Base-by-base conservation (phyloP, 2,888 invertebrate species). In the Drosophila setosimentum region DNA sequence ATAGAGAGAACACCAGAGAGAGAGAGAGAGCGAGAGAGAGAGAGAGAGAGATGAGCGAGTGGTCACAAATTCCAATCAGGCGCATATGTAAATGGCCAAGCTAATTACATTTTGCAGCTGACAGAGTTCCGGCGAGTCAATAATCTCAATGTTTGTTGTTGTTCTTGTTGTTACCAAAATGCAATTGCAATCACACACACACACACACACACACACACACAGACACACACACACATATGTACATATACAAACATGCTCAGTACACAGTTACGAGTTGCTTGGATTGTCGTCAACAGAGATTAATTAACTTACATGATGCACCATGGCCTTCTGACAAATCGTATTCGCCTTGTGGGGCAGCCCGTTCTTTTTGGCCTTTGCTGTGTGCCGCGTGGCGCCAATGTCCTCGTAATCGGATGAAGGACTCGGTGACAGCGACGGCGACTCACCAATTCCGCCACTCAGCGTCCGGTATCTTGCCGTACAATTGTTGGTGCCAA, bases 371-470 rank as follows among this genome's bases (percentile, higher is more conserved):
- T 93, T 93, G 77, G 87, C 91, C 81, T 93, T 93, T 53, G 92
- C 91, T 13, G 78, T 92, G 64, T 84, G 84, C 58, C 93, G 89
- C 66, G 93, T 92, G 88, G 94, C 94, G 82, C 95, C 95, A 89
- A 95, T 95, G 91, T 95, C 95, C 93, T 95, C 95, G 92, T 95
- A 95, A 93, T 95, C 95, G 80, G 95, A 95, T 91, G 95, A 95
- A 78, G 95, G 95, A 92, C 95, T 95, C 65, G 95, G 95, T 68
- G 95, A 95, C 62, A 93, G 86, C 48, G 93, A 93, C 35, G 93
- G 93, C 40, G 93, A 93, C 68, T 94, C 94, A 76, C 94, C 94
- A 86, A 94, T 94, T 76, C 94, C 94, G 82, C 94, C 94, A 92
- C 94, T 94, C 78, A 94, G 93, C 78, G 93, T 93, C 62, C 93